Evolutionary conservation across 2,888 invertebrate species (phyloP), one percentile per base, ranked within the genome.

Genomic region (Agonopterix arenella): DNA sequence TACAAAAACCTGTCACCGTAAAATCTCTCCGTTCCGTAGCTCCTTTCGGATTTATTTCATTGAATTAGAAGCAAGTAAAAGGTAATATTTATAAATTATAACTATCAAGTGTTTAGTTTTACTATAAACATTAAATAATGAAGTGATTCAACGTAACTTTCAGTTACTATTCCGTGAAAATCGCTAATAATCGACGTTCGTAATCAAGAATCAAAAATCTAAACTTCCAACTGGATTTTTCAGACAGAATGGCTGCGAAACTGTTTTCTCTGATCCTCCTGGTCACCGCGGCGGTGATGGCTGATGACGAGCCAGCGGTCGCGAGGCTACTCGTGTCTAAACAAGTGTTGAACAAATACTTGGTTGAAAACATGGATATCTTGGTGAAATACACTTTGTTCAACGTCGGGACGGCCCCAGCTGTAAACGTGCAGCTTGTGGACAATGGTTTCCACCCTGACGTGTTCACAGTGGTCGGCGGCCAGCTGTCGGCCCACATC

Each of bases 321-420:
- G 98, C 98, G 13, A 92, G 95, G 66, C 89, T 99, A 46, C 88
- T 99, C 55, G 94, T 97, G 18, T 96, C 97, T 8, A 99, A 99
- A 86, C 96, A 97, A 84, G 95, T 99, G 68, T 91, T 98, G 54
- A 99, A 99, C 78, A 97, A 96, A 85, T 98, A 97, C 76, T 90
- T 99, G 56, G 98, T 99, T 1, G 98, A 99, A 90, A 95, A 95
- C 71, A 96, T 97, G 93, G 99, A 99, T 79, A 93, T 99, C 65
- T 92, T 98, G 56, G 94, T 99, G 43, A 97, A 98, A 88, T 99
- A 99, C 79, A 96, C 95, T 10, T 90, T 99, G 52, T 97, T 93
- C 89, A 99, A 99, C 79, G 95, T 98, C 54, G 99, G 99, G 47
- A 95, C 92, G 54, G 94, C 95, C 55, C 95, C 98, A 51, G 98